Evolutionary conservation across 1,140 invertebrate genomes (phyloP).

Genomic region (Zaprionus inermis): DNA sequence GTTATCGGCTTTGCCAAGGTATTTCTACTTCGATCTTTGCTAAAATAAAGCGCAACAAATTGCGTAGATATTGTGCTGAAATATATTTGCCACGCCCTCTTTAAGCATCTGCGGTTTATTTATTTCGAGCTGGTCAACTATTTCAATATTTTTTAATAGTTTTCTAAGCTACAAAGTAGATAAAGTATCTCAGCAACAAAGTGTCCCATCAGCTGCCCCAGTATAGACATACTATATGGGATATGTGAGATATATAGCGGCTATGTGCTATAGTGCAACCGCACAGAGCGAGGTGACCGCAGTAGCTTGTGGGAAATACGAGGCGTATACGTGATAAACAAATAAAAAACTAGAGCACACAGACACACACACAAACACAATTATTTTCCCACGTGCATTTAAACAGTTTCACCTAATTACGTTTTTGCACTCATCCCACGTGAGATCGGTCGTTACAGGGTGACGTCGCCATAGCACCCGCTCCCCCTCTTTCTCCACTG

Average conservation of each 20-base stretch:
- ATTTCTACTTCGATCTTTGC: not conserved
- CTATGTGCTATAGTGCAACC: constrained; percentile 8
- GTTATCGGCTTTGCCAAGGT: not conserved
- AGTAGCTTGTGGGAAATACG: constrained; percentile 38
- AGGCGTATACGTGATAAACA: constrained; percentile 15
- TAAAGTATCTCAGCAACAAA: not conserved
- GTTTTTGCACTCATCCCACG: constrained; percentile 25
- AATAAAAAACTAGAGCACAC: constrained; percentile 40
- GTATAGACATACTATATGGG: not conserved
- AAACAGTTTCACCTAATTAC: constrained; percentile 50
- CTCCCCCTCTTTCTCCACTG: not conserved
- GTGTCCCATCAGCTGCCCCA: not conserved
- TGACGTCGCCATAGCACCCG: too few species aligned
- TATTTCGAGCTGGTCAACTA: not conserved
- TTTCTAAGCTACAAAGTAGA: not conserved
- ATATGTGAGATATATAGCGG: constrained; percentile 18
- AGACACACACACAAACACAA: constrained; percentile 4
- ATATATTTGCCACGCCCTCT: not conserved
- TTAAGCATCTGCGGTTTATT: not conserved
- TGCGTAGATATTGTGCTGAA: constrained; percentile 4
- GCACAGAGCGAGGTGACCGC: not conserved
- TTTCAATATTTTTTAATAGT: constrained; percentile 3
- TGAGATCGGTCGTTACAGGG: not conserved
- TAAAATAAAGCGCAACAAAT: not conserved
- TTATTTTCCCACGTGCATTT: constrained; percentile 49